Evolutionary conservation across 2,797 vertebrate species (phyloP).

Genomic region (Fistularia commersonii): DNA sequence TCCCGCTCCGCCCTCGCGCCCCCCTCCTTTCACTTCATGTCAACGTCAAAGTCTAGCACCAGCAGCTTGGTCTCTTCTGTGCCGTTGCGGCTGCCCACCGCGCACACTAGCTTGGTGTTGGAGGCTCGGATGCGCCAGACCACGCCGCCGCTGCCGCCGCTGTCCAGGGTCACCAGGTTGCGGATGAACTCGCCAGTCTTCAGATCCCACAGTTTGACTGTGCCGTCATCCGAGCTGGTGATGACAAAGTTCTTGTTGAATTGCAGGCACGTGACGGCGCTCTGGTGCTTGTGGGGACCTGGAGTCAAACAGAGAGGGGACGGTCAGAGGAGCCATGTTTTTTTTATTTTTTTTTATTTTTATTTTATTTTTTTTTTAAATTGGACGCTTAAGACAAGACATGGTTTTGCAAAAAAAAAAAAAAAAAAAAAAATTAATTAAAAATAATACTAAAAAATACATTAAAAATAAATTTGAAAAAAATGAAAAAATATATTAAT

Average conservation of each 20-base stretch:
- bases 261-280: conserved; percentile 99
- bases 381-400: too few relatives aligned
- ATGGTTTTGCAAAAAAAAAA: too few relatives aligned
- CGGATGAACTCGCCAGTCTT: conserved; percentile 99
- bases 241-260: conserved; percentile 99
- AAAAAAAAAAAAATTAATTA: too few relatives aligned
- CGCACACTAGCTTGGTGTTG: conserved; percentile 98
- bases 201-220: conserved; percentile 99
- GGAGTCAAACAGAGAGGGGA: conserved; percentile 1
- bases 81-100: conserved; percentile 97
- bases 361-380: too few relatives aligned
- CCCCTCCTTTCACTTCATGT: conserved; percentile 90
- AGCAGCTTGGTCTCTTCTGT: conserved; percentile 99
- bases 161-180: conserved; percentile 98
- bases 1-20: conserved; percentile 6
- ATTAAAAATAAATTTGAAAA: too few relatives aligned
- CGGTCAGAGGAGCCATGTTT: too few relatives aligned
- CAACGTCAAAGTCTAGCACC: conserved; percentile 99
- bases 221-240: conserved; percentile 99
- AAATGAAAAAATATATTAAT: too few relatives aligned
- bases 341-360: too few relatives aligned
- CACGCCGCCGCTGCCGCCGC: conserved; percentile 97
- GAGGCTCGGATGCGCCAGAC: conserved; percentile 99
- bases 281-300: conserved; percentile 99
- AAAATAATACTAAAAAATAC: too few relatives aligned